Base-by-base conservation (phyloP, 1,140 invertebrate genomes). In the Matsumurasca onukii region DNA sequence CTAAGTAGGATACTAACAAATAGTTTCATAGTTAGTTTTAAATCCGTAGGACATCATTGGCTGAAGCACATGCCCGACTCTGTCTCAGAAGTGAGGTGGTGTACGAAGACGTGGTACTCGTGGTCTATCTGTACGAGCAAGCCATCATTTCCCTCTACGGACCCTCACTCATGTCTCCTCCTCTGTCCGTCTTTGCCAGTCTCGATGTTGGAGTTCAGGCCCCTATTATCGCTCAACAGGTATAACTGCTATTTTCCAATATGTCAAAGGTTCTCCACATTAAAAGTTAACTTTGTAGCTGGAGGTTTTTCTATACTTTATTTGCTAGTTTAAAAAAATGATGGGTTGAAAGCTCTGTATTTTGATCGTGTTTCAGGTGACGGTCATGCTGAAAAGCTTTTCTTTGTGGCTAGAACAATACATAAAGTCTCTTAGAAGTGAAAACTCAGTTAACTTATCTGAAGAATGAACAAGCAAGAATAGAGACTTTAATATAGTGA, bases 51-150 rank as follows among this genome's bases (percentile, higher is more conserved):
- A 73, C 72, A 1, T 15, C 67, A 20, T 59, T 74, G 24, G 62
- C 72, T 27, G 73, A 73, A 69, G 69, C 70, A 27, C 72, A 73
- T 65, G 73, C 73, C 12, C 65, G 73, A 34, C 52, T 74, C 3
- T 66, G 55, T 24, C 55, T 74, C 25, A 34, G 68, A 30, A 61
- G 64, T 12, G 51, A 61, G 22, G 73, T 72, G 29, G 72, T 31
- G 17, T 61, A 29, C 29, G 70, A 69, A 64, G 72, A 74, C 65
- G 73, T 71, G 15, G 39, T 72, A 2, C 68, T 67, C 3, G 73
- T 69, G 3, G 62, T 72, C n/a, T 70, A n/a, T 55, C 67, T 74
- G 0, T 73, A 73, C 30, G 73, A 74, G 61, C 67, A 73, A 34
- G 57, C 73, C 1, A 69, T 74, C 27, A 24, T 15, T 15, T 52